Evolutionary conservation across 2,888 invertebrate species (phyloP), one percentile per base, ranked within the genome.

Genomic region (Colletes collaris): DNA sequence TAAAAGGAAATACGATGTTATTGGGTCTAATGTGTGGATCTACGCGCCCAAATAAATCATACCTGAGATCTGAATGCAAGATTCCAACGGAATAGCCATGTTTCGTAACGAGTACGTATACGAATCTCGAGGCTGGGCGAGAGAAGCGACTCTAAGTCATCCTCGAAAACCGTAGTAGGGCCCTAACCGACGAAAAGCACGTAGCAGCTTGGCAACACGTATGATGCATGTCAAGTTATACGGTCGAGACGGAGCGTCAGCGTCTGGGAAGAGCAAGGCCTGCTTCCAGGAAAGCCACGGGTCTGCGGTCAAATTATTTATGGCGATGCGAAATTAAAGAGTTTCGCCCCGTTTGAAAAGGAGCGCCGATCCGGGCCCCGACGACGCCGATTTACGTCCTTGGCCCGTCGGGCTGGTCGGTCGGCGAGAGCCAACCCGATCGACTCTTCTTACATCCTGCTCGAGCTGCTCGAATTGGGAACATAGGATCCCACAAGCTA

Each of bases 301-400:
- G 89, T 88, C 89, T 89, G 89, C 91, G 91, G 91, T 91, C 91
- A 91, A 92, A 92, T 92, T 92, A 92, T 92, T 92, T 92, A 92
- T 92, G 92, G 92, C 92, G 91, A 91, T 92, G 91, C 89, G 92
- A 92, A 92, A 92, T 92, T 92, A 92, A 85, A 92, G 91, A 92
- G 91, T 91, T 90, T 91, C 91, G 90, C 88, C 90, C 88, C 86
- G 88, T 89, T 83, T 84, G 84, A 79, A 79, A 90, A 90, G 89
- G 87, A 88, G 87, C 87, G 88, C 86, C 89, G 84, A 90, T 89
- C 88, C 86, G 83, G 76, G 75, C 64, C 72, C 70, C 82, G 85
- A 83, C 87, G 88, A 88, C 88, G 88, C 89, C 90, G 89, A 91
- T 89, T 91, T 88, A 86, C 90, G 89, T 88, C 89, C 89, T 89